Evolutionary conservation across 2,797 vertebrate genomes (phyloP), one percentile per base, ranked within the genome.

Genomic region (Coregonus ussuriensis): DNA sequence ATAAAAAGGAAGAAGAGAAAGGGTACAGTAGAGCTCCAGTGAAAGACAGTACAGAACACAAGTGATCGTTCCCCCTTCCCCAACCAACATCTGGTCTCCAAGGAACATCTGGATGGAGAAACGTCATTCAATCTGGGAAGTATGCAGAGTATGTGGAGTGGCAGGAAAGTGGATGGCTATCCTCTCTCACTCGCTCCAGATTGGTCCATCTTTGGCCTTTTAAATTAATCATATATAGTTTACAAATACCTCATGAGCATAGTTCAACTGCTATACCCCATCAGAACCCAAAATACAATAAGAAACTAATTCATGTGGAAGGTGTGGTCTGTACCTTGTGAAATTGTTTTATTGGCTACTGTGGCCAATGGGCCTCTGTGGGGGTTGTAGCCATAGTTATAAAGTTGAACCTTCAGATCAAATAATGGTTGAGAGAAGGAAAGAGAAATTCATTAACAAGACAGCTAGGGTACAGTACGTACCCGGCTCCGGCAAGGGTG

Each of bases 401-500:
- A 59, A 21, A 6, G n/a, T 59, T n/a, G 15, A 59, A 59, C n/a
- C 56, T 5, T 62, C 6, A 21, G n/a, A 62, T 62, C n/a, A 62
- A 21, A 59, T 59, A 7, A 59, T n/a, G 18, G 3, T 21, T 6
- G 6, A 1, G 16, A 18, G 53, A 54, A 15, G 5, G 53, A 54
- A 54, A 18, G 15, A 18, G 16, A 56, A 1, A 6, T 56, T n/a
- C 6, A 56, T 16, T 56, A 56, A 56, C 2, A 59, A 59, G 56
- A 59, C 56, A 5, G 6, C 56, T 59, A 7, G n/a, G n/a, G 18
- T 59, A 18, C 2, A 59, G 6, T 21, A 59, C 56, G 1, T 94
- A 96, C 95, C 95, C 94, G 84, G 93, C 91, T 93, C 93, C 94
- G 71, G 94, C 92, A 7, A 95, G 90, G 78, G 90, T 90, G 0